phyloP scores from a whole-genome alignment of 1,140 invertebrate species.

The Venturia canescens region DNA sequence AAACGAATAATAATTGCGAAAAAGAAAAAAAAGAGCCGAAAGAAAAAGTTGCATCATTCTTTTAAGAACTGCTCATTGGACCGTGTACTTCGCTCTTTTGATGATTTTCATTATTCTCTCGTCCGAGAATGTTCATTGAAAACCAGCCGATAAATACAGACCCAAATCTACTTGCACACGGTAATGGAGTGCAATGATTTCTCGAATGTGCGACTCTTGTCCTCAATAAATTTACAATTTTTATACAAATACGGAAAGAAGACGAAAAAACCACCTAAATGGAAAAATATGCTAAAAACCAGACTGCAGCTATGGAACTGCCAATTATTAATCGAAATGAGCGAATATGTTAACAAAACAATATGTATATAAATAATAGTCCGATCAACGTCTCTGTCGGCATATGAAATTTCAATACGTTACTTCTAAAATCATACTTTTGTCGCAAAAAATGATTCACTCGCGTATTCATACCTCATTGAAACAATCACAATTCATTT shows the following conservation, averaged over 20 bases:
- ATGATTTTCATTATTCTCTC: constrained; percentile 23
- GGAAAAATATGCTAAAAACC: constrained; percentile 48
- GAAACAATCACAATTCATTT: background rate
- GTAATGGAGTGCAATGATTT: constrained; percentile 67
- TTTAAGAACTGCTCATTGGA: constrained; percentile 41
- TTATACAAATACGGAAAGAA: constrained; percentile 68
- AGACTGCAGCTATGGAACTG: constrained; percentile 59
- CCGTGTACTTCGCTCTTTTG: constrained; percentile 53
- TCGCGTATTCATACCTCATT: constrained; percentile 30
- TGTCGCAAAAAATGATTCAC: constrained; percentile 1
- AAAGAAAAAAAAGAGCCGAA: background rate
- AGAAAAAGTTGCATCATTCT: constrained; percentile 20
- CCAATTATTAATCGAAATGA: constrained; percentile 48
- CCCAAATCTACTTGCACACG: background rate
- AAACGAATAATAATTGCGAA: constrained; percentile 19
- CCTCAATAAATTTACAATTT: constrained; percentile 73
- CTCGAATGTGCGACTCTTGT: constrained; percentile 68
- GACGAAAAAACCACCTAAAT: constrained; percentile 56
- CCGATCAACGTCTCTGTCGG: constrained; percentile 4
- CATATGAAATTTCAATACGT: constrained; percentile 29
- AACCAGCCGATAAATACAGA: constrained; percentile 1
- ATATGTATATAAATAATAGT: constrained; percentile 39
- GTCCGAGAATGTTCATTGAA: constrained; percentile 13
- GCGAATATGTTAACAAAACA: constrained; percentile 21
- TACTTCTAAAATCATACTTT: constrained; percentile 19